Evolutionary conservation across 2,113 vertebrate genomes (phyloP).

Genomic region (Sus scrofa): DNA sequence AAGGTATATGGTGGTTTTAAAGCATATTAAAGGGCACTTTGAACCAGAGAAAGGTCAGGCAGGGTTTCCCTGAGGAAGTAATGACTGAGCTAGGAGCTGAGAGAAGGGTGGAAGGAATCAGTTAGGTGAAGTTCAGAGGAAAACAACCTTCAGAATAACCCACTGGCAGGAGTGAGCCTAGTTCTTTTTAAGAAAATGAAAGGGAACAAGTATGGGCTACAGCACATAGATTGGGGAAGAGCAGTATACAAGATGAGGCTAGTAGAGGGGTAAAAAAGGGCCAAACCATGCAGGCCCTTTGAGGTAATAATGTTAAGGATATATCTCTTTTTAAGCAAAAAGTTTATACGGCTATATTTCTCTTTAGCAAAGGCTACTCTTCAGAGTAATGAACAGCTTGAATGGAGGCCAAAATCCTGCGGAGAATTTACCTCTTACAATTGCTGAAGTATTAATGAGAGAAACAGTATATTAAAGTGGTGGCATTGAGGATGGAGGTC

Average conservation of each 20-base stretch:
- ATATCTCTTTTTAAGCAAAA: not conserved
- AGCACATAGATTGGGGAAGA: not conserved
- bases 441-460: not conserved
- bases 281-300: not conserved
- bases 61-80: not conserved
- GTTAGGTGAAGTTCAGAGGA: not conserved
- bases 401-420: not conserved
- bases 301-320: not conserved
- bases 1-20: not conserved
- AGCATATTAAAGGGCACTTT: not conserved
- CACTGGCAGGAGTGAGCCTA: not conserved
- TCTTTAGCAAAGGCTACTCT: not conserved
- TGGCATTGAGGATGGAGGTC: not conserved
- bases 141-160: not conserved
- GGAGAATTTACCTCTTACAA: not conserved
- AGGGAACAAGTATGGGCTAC: not conserved
- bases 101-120: not conserved
- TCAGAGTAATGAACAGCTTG: conserved; percentile 3
- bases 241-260: not conserved
- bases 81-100: conserved; percentile 20
- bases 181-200: not conserved
- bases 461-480: not conserved
- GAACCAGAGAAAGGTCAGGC: not conserved
- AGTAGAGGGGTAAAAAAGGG: not conserved
- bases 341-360: not conserved